These are phyloP conservation scores for Choreutis nemorana DNA, from an alignment of 2,888 invertebrate species.

Conservation along the genomic window DNA sequence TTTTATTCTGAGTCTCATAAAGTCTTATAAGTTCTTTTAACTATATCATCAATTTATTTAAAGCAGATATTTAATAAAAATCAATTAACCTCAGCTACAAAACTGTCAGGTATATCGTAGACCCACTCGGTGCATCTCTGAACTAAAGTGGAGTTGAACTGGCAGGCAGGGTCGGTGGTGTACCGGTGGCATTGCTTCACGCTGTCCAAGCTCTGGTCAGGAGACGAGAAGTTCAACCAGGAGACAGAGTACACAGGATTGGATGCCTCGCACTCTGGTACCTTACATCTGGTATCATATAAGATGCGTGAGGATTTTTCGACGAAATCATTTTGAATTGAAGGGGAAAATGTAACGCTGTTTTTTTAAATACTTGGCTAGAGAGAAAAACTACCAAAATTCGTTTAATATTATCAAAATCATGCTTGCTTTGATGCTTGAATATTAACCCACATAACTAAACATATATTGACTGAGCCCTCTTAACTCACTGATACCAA, in stretches of 20 bases:
- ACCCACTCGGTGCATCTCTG: slow-evolving; percentile 33
- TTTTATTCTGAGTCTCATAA: too few relatives aligned
- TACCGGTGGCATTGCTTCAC: slow-evolving; percentile 31
- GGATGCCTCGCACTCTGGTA: slow-evolving; percentile 28
- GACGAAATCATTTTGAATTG: background rate
- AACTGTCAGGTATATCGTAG: slow-evolving; percentile 40
- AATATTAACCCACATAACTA: too few relatives aligned
- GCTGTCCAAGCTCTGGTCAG: slow-evolving; percentile 15
- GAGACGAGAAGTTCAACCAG: slow-evolving; percentile 24
- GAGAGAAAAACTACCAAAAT: too few relatives aligned
- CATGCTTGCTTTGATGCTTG: too few relatives aligned
- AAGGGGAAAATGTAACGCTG: background rate
- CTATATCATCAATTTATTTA: too few relatives aligned
- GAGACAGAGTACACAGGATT: slow-evolving; percentile 17
- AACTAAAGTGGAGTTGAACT: slow-evolving; percentile 16
- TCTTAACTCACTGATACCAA: too few relatives aligned
- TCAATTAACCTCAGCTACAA: slow-evolving; percentile 49
- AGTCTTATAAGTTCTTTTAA: too few relatives aligned
- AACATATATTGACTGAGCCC: too few relatives aligned
- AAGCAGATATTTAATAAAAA: too few relatives aligned
- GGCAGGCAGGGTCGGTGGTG: slow-evolving; percentile 13
- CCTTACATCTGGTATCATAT: slow-evolving; percentile 27
- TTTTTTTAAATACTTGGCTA: too few relatives aligned
- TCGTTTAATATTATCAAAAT: too few relatives aligned
- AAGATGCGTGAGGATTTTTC: background rate